These are phyloP conservation scores for Drosophila insularis DNA, from an alignment of 1,140 invertebrate species.

Conservation along the genomic window DNA sequence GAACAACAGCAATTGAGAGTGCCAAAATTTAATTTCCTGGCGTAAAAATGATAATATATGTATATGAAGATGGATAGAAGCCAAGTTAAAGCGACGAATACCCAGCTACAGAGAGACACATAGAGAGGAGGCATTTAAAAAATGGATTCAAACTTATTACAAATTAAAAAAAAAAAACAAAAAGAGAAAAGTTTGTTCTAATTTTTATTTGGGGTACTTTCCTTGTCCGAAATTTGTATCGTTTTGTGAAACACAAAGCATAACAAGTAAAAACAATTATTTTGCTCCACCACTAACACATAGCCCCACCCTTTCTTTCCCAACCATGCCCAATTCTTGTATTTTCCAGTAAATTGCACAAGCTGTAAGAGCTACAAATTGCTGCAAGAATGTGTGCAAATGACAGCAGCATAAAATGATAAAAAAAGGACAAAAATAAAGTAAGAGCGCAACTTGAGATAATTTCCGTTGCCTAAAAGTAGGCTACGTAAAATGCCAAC, in stretches of 20 bases:
- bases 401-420: slow-evolving; percentile 23
- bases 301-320: background rate
- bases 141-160: slow-evolving; percentile 52
- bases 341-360: slow-evolving; percentile 64
- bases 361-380: slow-evolving; percentile 43
- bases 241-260: too few relatives aligned
- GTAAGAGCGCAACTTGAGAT: slow-evolving; percentile 42
- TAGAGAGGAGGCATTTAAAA: slow-evolving; percentile 6
- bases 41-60: slow-evolving; percentile 19
- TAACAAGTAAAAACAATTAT: too few relatives aligned
- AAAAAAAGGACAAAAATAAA: slow-evolving; percentile 18
- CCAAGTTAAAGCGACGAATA: too few relatives aligned
- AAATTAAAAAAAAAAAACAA: slow-evolving; percentile 53
- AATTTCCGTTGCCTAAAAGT: slow-evolving; percentile 58
- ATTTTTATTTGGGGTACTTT: slow-evolving; percentile 25
- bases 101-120: too few relatives aligned
- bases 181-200: slow-evolving; percentile 25
- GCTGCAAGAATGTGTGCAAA: slow-evolving; percentile 46
- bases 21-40: slow-evolving; percentile 31
- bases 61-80: background rate
- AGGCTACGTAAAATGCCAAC: slow-evolving; percentile 33
- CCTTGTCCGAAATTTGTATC: too few relatives aligned
- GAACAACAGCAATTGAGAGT: slow-evolving; percentile 37
- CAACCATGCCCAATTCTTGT: slow-evolving; percentile 22
- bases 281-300: too few relatives aligned